Evolutionary conservation across 2,113 vertebrate genomes (phyloP), one percentile per base, ranked within the genome.

Genomic region (Plecturocebus donacophilus): DNA sequence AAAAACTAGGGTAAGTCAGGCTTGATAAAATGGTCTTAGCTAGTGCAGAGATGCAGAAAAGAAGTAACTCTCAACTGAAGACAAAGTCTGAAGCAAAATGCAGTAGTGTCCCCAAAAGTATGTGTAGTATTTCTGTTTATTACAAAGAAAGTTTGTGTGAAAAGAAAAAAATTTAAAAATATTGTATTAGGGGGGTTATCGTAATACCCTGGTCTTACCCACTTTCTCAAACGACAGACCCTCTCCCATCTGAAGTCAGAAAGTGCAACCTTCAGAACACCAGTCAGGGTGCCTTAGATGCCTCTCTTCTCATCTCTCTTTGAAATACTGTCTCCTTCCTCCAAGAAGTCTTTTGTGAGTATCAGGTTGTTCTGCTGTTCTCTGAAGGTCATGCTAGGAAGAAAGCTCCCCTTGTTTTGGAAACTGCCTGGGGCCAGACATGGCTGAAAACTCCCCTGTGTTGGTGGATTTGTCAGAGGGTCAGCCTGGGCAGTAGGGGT

Each of bases 211-310:
- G 52, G 3, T 11, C 86, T 32, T 23, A 12, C 3, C 17, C 35
- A 38, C 52, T 32, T 80, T 79, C 42, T 87, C 38, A 73, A 45
- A 70, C 16, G 35, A 45, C 1, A 80, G 61, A 45, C 7, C 7
- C 49, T 89, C 6, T 58, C 40, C 19, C n/a, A 73, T 42, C 16
- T 27, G 7, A 56, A 79, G 54, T 71, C 40, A 54, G 52, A 81
- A 42, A 64, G 8, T 14, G 4, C 3, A 13, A 49, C 47, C 35
- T 82, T 64, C 0, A 0, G 11, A 21, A 35, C 14, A 25, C 70
- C 14, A 38, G 14, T 4, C 5, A n/a, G 11, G 66, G 20, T 21
- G 10, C 12, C 80, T 61, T 42, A 0, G 2, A 9, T 4, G 12
- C 19, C 42, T 35, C 45, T 40, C 3, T 5, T 3, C 45, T 61